These are phyloP conservation scores for Coelogynopora nodosa DNA, from an alignment of 2,888 invertebrate species.

Conservation along the genomic window DNA sequence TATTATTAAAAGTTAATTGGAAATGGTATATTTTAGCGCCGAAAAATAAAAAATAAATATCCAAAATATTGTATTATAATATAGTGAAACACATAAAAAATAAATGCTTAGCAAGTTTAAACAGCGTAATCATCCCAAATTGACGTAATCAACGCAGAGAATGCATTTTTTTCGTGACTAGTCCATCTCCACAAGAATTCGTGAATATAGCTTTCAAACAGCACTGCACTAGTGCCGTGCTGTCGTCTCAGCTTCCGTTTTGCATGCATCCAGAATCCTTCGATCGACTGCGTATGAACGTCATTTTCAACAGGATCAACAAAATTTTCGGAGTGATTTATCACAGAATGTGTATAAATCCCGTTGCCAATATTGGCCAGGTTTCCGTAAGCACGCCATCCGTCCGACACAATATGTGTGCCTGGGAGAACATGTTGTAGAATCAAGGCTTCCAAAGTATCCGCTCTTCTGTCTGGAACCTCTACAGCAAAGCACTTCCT, in stretches of 20 bases:
- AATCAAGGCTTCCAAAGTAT: neutral
- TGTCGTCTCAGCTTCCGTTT: slow-evolving; percentile 34
- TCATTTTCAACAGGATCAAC: slow-evolving; percentile 26
- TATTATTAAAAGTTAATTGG: too few species aligned
- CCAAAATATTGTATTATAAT: neutral
- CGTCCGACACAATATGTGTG: slow-evolving; percentile 40
- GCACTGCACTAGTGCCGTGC: neutral
- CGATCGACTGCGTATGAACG: slow-evolving; percentile 24
- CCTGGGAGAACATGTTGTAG: slow-evolving; percentile 54
- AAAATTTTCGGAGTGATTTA: neutral
- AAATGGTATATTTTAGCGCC: slow-evolving; percentile 26
- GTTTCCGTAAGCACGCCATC: slow-evolving; percentile 30
- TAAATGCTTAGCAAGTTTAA: neutral
- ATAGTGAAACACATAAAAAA: neutral
- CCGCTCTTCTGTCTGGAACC: neutral
- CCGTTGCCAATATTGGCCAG: neutral
- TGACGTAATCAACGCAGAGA: neutral
- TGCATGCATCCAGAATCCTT: slow-evolving; percentile 31
- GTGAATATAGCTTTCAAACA: slow-evolving; percentile 2
- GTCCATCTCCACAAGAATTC: slow-evolving; percentile 36
- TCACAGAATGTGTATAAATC: slow-evolving; percentile 34
- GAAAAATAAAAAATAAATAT: slow-evolving; percentile 2
- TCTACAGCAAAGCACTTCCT: neutral
- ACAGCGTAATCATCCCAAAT: neutral
- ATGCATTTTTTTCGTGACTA: neutral